Base-by-base conservation (phyloP, 2,888 invertebrate species). In the Amaurobius ferox region DNA sequence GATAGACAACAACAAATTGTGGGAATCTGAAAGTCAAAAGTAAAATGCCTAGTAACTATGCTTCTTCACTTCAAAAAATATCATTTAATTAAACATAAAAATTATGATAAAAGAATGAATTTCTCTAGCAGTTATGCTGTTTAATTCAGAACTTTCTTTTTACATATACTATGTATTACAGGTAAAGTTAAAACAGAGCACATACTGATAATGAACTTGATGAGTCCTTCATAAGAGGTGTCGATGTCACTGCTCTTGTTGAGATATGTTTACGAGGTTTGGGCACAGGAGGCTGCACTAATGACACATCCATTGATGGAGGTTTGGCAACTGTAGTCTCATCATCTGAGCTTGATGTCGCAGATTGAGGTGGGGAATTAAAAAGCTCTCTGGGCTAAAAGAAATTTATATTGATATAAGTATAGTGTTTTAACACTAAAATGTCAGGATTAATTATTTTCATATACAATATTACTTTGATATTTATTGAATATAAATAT, bases 241-340 rank as follows among this genome's bases (percentile, higher is more conserved):
- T 40, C 1, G 72, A 67, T 23, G 62, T 68, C n/a, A 40, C 23
- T 44, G 35, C 55, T 39, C 26, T 30, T 23, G 73, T 35, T 39
- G 78, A 30, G 13, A 68, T 55, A 44, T 70, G 61, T 32, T 61
- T 73, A 7, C 85, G 55, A 55, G 85, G 85, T 48, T 78, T 72
- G 66, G 85, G 85, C 30, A 85, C 73, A 44, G 85, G 85, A 30
- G 73, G 77, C 5, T 30, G 62, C 19, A 26, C 1, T 16, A n/a
- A 16, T 5, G 72, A 23, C 28, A 48, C n/a, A 48, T 26, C 30
- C 29, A 29, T 11, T 44, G 48, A 16, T 32, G 64, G 71, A 29
- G 13, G 29, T 11, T 44, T 19, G 40, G 29, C 28, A 28, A 40
- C 35, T 13, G 64, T 44, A 44, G 44, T 55, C 76, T 76, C 81